A percentile compares a stretch with the other conserved stretches of the same genome.
These are phyloP conservation scores for Darevskia nairensis DNA, from an alignment of 2,797 vertebrate species.

Conservation along the genomic window DNA sequence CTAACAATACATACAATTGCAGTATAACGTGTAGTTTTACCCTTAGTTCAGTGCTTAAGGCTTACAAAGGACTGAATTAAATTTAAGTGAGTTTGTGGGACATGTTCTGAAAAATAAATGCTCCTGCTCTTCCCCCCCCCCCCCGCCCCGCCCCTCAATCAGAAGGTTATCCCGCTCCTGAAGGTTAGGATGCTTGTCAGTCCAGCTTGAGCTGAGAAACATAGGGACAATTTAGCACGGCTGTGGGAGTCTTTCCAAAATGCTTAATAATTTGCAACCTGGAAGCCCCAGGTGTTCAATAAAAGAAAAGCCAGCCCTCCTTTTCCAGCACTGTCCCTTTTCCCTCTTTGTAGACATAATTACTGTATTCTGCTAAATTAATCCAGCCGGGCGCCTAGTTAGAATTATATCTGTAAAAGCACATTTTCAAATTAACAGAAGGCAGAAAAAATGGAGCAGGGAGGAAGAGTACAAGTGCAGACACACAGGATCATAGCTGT, in stretches of 20 bases:
- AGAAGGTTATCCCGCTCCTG: not conserved
- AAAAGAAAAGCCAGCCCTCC: not conserved
- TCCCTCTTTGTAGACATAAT: not conserved
- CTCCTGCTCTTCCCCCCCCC: not conserved
- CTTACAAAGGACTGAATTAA: not conserved
- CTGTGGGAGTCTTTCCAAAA: not conserved
- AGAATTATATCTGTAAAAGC: conserved; percentile 6
- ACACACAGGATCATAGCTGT: not conserved
- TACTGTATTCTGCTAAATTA: conserved; percentile 37
- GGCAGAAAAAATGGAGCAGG: not conserved
- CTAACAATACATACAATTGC: not conserved
- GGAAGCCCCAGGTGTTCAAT: not conserved
- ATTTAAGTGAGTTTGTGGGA: not conserved
- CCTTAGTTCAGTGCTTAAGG: not conserved
- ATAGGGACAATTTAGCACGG: not conserved
- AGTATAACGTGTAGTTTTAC: not conserved
- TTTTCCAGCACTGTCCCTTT: not conserved
- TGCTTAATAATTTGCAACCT: not conserved
- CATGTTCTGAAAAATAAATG: not conserved
- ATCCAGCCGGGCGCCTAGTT: not conserved
- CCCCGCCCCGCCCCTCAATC: no score
- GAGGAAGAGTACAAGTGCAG: conserved; percentile 3
- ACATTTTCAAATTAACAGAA: conserved; percentile 42
- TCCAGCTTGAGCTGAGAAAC: conserved; percentile 9
- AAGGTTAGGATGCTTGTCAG: not conserved